These are phyloP conservation scores for Balearica regulorum DNA, from an alignment of 2,797 vertebrate species.

Conservation along the genomic window DNA sequence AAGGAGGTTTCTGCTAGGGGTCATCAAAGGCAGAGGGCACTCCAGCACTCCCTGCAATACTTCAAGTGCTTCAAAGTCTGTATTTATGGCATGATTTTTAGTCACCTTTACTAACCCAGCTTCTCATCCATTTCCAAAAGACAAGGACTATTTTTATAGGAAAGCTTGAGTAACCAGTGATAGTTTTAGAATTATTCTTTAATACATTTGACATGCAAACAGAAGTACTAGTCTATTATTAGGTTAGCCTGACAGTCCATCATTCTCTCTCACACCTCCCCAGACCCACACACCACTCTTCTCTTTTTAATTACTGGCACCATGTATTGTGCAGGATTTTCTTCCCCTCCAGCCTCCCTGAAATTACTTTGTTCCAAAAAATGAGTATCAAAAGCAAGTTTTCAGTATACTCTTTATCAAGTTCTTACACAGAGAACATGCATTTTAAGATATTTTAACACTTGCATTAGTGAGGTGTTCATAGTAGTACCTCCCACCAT, in stretches of 20 bases:
- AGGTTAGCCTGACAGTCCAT: neutral
- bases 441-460: neutral
- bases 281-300: neutral
- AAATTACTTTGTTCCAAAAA: neutral
- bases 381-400: neutral
- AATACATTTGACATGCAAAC: neutral
- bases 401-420: neutral
- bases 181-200: neutral
- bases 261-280: neutral
- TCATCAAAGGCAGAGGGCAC: neutral
- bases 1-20: neutral
- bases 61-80: neutral
- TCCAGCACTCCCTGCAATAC: neutral
- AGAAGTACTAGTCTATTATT: neutral
- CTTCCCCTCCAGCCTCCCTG: neutral
- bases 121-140: neutral
- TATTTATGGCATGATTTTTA: neutral
- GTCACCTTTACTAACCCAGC: neutral
- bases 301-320: neutral
- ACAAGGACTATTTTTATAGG: neutral
- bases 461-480: neutral
- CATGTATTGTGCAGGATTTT: neutral
- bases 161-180: neutral
- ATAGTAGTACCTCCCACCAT: neutral
- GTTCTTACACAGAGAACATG: neutral